These are phyloP conservation scores for Psilanteris sp. DNA, from an alignment of 1,140 invertebrate species.

Conservation along the genomic window DNA sequence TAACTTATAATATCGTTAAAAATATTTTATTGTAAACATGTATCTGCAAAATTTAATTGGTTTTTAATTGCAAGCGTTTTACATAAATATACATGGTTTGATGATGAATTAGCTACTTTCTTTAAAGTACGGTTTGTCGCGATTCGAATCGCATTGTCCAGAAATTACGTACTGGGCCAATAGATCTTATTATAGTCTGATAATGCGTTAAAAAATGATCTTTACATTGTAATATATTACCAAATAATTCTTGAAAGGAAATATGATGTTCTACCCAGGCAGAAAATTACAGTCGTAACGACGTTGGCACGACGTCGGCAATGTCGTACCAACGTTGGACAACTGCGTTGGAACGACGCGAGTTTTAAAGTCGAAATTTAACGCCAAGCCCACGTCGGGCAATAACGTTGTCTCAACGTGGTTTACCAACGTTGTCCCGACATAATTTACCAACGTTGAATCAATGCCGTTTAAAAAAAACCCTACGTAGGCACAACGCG, in stretches of 20 bases:
- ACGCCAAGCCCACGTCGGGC: no score
- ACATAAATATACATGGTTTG: neutral
- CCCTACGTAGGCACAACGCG: no score
- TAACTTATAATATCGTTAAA: no score
- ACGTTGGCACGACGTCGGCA: no score
- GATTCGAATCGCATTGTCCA: neutral
- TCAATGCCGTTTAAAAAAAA: no score
- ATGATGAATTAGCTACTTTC: neutral
- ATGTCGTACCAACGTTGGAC: no score
- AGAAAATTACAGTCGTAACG: no score
- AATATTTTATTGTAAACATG: neutral
- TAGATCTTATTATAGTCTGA: constrained; percentile 1
- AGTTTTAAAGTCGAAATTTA: no score
- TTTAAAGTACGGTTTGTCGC: neutral
- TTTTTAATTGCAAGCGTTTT: constrained; percentile 2
- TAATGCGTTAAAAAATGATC: constrained; percentile 7
- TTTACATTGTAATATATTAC: constrained; percentile 2
- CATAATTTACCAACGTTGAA: no score
- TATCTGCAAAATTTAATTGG: neutral
- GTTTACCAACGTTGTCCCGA: no score
- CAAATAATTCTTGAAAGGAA: neutral
- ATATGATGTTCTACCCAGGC: neutral
- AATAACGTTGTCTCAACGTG: no score
- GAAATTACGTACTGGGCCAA: neutral
- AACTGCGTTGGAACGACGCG: no score